Conservation (phyloP, 1,140 invertebrate genomes). For the Oscheius sp. region DNA sequence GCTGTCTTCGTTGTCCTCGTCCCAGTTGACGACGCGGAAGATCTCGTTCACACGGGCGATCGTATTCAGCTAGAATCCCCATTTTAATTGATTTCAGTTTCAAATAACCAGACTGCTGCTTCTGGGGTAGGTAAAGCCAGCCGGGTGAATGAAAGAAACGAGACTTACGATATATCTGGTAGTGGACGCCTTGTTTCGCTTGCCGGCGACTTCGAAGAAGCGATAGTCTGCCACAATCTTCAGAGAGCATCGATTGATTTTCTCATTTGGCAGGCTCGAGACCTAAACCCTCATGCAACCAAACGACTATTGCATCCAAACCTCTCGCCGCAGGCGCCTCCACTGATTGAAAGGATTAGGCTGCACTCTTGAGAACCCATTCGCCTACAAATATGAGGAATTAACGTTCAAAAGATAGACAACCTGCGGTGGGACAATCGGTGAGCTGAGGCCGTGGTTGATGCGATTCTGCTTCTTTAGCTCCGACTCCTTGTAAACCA, state of each 20-base stretch:
- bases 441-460: too few relatives aligned
- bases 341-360: too few relatives aligned
- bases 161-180: constrained; percentile 29
- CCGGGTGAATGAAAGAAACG: not conserved
- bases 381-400: not conserved
- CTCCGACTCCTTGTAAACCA: constrained; percentile 15
- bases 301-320: too few relatives aligned
- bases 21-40: constrained; percentile 24
- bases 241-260: constrained; percentile 29
- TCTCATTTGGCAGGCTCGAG: constrained; percentile 7
- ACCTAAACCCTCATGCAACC: not conserved
- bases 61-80: constrained; percentile 24
- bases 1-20: constrained; percentile 4
- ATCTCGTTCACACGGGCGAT: constrained; percentile 37
- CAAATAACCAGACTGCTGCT: not conserved
- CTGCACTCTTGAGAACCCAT: too few relatives aligned
- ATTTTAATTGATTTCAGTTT: not conserved
- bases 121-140: not conserved
- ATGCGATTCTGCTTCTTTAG: too few relatives aligned
- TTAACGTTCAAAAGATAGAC: not conserved
- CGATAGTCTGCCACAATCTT: constrained; percentile 38
- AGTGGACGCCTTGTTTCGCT: constrained; percentile 17
- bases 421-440: not conserved
- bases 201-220: constrained; percentile 31
- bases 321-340: too few relatives aligned